A percentile compares a stretch with the other conserved stretches of the same genome.
These are phyloP conservation scores for Cynopterus brachyotis DNA, from an alignment of 2,113 vertebrate genomes.

Conservation along the genomic window DNA sequence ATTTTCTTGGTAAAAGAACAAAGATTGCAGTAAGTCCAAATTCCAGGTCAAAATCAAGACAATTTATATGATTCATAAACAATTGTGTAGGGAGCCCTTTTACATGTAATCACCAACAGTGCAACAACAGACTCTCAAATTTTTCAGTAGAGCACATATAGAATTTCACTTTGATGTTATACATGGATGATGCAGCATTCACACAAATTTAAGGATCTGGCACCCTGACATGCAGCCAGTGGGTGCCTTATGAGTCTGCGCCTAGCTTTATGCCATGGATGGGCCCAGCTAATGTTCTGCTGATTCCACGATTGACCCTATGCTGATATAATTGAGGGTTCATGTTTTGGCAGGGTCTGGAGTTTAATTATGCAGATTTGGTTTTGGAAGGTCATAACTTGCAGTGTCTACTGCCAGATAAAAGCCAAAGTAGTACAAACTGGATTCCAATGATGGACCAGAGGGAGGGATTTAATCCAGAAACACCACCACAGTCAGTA, in stretches of 20 bases:
- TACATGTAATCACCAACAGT: constrained; percentile 78
- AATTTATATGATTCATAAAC: constrained; percentile 63
- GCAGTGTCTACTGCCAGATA: constrained; percentile 86
- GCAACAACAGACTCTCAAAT: constrained; percentile 69
- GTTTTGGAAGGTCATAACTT: constrained; percentile 91
- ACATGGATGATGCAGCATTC: constrained; percentile 85
- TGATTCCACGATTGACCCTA: constrained; percentile 76
- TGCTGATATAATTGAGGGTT: constrained; percentile 78
- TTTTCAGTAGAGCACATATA: constrained; percentile 79
- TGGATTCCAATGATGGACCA: constrained; percentile 91
- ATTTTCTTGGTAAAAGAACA: constrained; percentile 78
- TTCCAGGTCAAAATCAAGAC: constrained; percentile 73
- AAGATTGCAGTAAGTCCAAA: constrained; percentile 77
- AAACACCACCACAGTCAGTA: constrained; percentile 94
- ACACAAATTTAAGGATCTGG: constrained; percentile 83
- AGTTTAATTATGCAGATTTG: constrained; percentile 80
- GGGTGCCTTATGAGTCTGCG: constrained; percentile 74
- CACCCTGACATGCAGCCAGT: constrained; percentile 85
- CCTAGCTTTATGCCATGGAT: constrained; percentile 51
- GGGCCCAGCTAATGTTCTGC: constrained; percentile 74
- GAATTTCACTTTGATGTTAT: constrained; percentile 75
- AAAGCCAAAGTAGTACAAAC: constrained; percentile 91
- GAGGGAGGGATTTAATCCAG: constrained; percentile 89
- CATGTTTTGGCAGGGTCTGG: constrained; percentile 84
- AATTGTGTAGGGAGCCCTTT: constrained; percentile 84